Evolutionary conservation across 2,113 vertebrate genomes (phyloP).

Genomic region (Apistogramma diplotaenia): DNA sequence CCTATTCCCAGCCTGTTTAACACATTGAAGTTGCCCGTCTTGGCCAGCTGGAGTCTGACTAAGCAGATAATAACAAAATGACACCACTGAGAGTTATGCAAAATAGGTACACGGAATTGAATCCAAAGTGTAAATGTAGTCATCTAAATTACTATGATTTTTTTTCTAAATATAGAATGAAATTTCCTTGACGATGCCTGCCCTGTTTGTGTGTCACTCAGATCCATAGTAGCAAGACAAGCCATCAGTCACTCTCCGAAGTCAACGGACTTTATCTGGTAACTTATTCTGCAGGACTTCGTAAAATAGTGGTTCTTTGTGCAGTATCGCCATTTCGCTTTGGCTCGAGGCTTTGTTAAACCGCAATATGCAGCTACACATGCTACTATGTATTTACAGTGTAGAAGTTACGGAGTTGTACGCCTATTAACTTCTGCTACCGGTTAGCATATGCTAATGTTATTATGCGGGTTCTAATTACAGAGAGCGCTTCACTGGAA

Average conservation of each 20-base stretch:
- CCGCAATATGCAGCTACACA: neutral
- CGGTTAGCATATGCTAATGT: conserved; percentile 23
- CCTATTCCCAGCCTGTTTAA: neutral
- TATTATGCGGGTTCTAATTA: neutral
- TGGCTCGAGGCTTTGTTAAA: neutral
- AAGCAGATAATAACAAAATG: neutral
- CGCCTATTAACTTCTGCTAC: neutral
- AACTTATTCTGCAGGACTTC: neutral
- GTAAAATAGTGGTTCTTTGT: neutral
- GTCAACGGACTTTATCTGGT: neutral
- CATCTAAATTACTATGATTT: neutral
- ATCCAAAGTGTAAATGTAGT: neutral
- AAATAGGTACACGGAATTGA: neutral
- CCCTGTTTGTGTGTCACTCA: neutral
- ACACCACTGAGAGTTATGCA: neutral
- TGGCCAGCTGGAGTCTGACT: neutral
- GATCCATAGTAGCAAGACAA: neutral
- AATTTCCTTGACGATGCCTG: neutral
- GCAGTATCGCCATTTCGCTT: neutral
- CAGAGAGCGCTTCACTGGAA: neutral
- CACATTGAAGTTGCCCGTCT: neutral
- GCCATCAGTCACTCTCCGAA: neutral
- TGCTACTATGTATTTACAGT: neutral
- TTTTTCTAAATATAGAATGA: neutral
- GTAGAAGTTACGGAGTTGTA: neutral